Evolutionary conservation across 2,113 vertebrate genomes (phyloP).

Genomic region (Sclerurus mexicanus): DNA sequence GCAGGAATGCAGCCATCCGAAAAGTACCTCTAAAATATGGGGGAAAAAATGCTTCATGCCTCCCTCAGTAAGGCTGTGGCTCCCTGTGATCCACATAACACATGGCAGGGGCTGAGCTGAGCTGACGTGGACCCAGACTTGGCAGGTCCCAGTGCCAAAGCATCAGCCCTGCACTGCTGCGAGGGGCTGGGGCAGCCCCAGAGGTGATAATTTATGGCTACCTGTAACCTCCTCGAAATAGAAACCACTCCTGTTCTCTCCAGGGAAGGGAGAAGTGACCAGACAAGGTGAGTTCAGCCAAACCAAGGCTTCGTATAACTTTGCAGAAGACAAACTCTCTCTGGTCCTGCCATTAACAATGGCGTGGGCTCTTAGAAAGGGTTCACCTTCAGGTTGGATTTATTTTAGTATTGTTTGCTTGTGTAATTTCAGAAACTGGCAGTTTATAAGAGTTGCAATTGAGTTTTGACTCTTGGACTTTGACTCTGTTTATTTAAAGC

Average conservation of each 20-base stretch:
- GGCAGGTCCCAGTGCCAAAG: slow-evolving; percentile 9
- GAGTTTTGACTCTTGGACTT: slow-evolving; percentile 22
- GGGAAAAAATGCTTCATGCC: slow-evolving; percentile 55
- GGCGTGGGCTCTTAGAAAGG: slow-evolving; percentile 15
- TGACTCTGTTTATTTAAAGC: slow-evolving; percentile 29
- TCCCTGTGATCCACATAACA: slow-evolving; percentile 50
- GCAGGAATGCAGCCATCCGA: slow-evolving; percentile 52
- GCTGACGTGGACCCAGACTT: slow-evolving; percentile 40
- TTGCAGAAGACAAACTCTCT: not conserved
- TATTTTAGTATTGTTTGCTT: slow-evolving; percentile 25
- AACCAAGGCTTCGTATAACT: slow-evolving; percentile 41
- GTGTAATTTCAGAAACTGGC: slow-evolving; percentile 18
- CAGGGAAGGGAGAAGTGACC: slow-evolving; percentile 46
- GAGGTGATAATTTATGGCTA: slow-evolving; percentile 66
- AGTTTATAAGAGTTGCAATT: not conserved
- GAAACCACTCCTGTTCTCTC: slow-evolving; percentile 57
- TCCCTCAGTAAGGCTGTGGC: not conserved
- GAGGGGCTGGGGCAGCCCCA: slow-evolving; percentile 3
- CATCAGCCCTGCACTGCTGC: not conserved
- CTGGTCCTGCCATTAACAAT: slow-evolving; percentile 46
- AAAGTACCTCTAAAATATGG: slow-evolving; percentile 55
- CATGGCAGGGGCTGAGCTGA: slow-evolving; percentile 50
- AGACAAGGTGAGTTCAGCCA: slow-evolving; percentile 66
- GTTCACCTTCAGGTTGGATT: not conserved
- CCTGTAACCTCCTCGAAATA: slow-evolving; percentile 57